Evolutionary conservation across 2,113 vertebrate species (phyloP).

Genomic region (Lamprologus ornatipinnis): DNA sequence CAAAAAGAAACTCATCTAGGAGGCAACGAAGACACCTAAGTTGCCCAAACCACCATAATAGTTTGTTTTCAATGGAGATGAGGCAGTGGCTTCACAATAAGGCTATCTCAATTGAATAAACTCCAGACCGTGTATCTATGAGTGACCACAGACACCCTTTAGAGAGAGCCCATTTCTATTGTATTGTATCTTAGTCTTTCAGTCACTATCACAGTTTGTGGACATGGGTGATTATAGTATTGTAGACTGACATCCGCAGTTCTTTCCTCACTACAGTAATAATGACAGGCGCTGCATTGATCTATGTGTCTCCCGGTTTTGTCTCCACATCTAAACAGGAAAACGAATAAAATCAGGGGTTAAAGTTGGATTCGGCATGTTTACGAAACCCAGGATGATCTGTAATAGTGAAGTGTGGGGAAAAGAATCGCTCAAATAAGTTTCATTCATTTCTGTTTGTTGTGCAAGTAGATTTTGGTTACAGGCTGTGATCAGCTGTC

Average conservation of each 20-base stretch:
- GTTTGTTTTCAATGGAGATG: neutral
- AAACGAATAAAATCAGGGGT: neutral
- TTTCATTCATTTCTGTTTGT: neutral
- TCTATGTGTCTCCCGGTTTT: neutral
- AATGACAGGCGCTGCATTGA: neutral
- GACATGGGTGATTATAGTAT: neutral
- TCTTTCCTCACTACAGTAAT: neutral
- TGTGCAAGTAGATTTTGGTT: neutral
- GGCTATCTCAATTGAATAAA: neutral
- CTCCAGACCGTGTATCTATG: neutral
- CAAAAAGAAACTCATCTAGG: neutral
- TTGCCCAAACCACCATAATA: neutral
- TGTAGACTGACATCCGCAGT: neutral
- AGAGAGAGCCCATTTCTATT: neutral
- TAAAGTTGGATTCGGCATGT: neutral
- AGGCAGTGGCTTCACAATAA: neutral
- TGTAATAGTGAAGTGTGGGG: neutral
- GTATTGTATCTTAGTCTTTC: neutral
- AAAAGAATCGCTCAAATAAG: neutral
- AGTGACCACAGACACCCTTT: neutral
- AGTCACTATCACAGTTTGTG: neutral
- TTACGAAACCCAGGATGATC: neutral
- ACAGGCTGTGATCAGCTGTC: neutral
- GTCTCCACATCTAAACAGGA: neutral
- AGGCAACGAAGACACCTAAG: accelerated